Percentiles rank a stretch among this genome's conserved stretches.
Evolutionary conservation across 2,797 vertebrate species (phyloP).

Genomic region (Mergus octosetaceus): DNA sequence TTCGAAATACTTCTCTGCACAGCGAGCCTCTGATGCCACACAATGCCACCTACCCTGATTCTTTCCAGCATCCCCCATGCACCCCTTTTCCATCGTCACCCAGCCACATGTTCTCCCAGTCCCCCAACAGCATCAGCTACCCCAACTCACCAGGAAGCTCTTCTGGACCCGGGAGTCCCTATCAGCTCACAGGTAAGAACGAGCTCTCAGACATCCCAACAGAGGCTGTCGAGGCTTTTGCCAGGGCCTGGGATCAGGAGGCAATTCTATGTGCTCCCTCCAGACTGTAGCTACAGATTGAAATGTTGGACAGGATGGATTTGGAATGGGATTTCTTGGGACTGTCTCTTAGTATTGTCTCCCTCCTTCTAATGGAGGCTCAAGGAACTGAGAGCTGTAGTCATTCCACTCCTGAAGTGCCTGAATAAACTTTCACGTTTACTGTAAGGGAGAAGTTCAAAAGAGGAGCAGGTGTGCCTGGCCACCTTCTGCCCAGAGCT

Average conservation of each 20-base stretch:
- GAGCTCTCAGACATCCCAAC: neutral
- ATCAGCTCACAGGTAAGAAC: constrained; percentile 88
- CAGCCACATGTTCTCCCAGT: constrained; percentile 83
- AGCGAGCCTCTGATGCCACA: constrained; percentile 95
- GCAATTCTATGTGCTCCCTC: neutral
- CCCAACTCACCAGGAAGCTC: constrained; percentile 90
- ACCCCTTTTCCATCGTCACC: constrained; percentile 84
- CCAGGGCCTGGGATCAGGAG: neutral
- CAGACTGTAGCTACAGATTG: neutral
- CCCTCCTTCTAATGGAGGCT: neutral
- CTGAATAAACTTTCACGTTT: neutral
- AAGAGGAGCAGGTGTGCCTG: neutral
- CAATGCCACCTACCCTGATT: constrained; percentile 94
- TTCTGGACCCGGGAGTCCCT: constrained; percentile 89
- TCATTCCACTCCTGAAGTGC: neutral
- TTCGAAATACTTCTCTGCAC: constrained; percentile 91
- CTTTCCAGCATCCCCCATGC: constrained; percentile 89
- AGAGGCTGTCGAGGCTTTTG: neutral
- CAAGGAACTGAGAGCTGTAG: neutral
- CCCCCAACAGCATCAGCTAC: constrained; percentile 85
- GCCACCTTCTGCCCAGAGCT: neutral
- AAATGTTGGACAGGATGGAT: neutral
- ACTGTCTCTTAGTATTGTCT: neutral
- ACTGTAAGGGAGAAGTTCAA: neutral
- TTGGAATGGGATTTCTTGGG: neutral